phyloP scores from a whole-genome alignment of 2,113 vertebrate species.

The Notarius quadriscutis region DNA sequence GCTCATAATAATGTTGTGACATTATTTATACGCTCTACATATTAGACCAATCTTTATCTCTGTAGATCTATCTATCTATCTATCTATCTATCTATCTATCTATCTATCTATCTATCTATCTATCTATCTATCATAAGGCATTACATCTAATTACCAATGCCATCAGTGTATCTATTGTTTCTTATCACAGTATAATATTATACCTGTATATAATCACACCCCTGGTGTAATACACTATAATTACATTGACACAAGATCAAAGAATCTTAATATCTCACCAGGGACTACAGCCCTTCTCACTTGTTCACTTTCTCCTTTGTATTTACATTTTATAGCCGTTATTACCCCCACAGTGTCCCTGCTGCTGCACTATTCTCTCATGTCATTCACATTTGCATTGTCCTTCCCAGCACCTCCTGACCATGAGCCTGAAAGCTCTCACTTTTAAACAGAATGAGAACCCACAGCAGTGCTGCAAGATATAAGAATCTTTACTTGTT shows the following conservation, averaged over 20 bases:
- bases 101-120: background rate
- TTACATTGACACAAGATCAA: slow-evolving; percentile 26
- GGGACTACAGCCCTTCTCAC: background rate
- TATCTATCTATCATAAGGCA: background rate
- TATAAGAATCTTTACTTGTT: background rate
- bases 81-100: background rate
- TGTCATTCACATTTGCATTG: slow-evolving; percentile 40
- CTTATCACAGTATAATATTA: slow-evolving; percentile 6
- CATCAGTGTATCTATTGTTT: background rate
- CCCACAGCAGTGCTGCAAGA: background rate
- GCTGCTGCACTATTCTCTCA: slow-evolving; percentile 34
- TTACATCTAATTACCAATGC: background rate
- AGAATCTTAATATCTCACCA: slow-evolving; percentile 25
- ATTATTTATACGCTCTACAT: background rate
- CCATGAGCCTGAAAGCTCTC: slow-evolving; percentile 27
- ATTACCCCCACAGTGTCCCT: slow-evolving; percentile 32
- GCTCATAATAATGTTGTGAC: background rate
- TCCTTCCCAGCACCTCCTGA: slow-evolving; percentile 35
- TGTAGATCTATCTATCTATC: background rate
- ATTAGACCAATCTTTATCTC: background rate
- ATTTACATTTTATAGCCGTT: slow-evolving; percentile 53
- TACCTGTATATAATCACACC: slow-evolving; percentile 11
- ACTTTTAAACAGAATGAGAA: background rate
- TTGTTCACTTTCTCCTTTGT: slow-evolving; percentile 22
- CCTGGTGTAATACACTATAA: slow-evolving; percentile 7